Evolutionary conservation across 2,113 vertebrate species (phyloP).

Genomic region (Mesocricetus auratus): DNA sequence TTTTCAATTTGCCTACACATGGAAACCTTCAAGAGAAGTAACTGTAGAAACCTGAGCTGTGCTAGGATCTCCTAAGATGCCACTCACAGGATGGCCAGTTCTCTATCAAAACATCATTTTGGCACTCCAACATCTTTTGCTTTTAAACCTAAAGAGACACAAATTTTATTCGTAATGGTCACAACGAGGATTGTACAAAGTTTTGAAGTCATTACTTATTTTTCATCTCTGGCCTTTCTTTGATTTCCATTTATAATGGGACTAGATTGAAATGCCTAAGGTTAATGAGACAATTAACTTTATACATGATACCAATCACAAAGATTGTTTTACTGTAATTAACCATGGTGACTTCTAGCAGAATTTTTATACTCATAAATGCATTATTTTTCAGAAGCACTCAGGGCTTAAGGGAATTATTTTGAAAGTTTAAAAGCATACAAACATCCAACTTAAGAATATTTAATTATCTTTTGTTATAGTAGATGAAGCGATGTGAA

Average conservation of each 20-base stretch:
- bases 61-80: background rate
- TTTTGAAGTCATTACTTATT: conserved; percentile 63
- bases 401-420: conserved; percentile 63
- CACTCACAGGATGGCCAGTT: background rate
- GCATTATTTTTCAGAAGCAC: conserved; percentile 54
- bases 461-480: conserved; percentile 73
- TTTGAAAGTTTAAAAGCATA: conserved; percentile 64
- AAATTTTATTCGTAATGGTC: conserved; percentile 55
- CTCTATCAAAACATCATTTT: conserved; percentile 12
- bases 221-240: conserved; percentile 56
- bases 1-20: background rate
- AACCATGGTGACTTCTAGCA: conserved; percentile 67
- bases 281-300: conserved; percentile 82
- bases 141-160: conserved; percentile 55
- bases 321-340: conserved; percentile 79
- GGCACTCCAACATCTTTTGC: background rate
- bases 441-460: conserved; percentile 65
- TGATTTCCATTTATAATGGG: conserved; percentile 70
- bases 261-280: conserved; percentile 73
- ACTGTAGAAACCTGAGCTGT: background rate
- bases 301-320: conserved; percentile 67
- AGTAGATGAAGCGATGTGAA: conserved; percentile 46
- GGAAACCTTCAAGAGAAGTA: background rate
- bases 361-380: conserved; percentile 67
- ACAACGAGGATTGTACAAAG: conserved; percentile 18